Conservation (phyloP, 2,888 invertebrate species). For the Zygaena filipendulae region DNA sequence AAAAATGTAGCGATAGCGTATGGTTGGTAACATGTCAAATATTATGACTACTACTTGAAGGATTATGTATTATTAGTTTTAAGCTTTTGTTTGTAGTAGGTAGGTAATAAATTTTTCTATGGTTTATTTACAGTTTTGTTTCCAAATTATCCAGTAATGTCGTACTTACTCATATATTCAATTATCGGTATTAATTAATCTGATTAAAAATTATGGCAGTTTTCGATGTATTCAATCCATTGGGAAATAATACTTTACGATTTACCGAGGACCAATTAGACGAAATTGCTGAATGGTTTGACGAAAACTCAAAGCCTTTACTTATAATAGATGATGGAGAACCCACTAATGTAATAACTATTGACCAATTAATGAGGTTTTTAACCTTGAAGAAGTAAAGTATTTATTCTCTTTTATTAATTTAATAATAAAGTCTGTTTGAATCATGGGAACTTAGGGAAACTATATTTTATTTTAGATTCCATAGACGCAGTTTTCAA, state of each 20-base stretch:
- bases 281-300: constrained; percentile 40
- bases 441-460: too few species aligned
- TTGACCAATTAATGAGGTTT: constrained; percentile 37
- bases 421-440: constrained; percentile 1
- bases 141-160: too few species aligned
- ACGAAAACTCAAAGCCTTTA: constrained; percentile 32
- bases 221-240: constrained; percentile 33
- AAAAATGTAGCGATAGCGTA: too few species aligned
- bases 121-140: too few species aligned
- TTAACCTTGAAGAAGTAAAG: constrained; percentile 44
- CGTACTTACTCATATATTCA: too few species aligned
- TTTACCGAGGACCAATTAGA: constrained; percentile 40
- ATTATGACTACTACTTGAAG: too few species aligned
- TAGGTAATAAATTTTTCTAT: too few species aligned
- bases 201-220: too few species aligned
- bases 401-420: constrained; percentile 9
- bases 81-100: too few species aligned
- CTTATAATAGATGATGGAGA: constrained; percentile 30
- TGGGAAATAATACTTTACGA: constrained; percentile 27
- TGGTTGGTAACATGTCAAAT: too few species aligned
- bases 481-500: constrained; percentile 42
- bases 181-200: too few species aligned
- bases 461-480: constrained; percentile 34
- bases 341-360: constrained; percentile 36
- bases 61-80: too few species aligned